Conservation (phyloP, 2,113 vertebrate species). For the Todiramphus chloris region DNA sequence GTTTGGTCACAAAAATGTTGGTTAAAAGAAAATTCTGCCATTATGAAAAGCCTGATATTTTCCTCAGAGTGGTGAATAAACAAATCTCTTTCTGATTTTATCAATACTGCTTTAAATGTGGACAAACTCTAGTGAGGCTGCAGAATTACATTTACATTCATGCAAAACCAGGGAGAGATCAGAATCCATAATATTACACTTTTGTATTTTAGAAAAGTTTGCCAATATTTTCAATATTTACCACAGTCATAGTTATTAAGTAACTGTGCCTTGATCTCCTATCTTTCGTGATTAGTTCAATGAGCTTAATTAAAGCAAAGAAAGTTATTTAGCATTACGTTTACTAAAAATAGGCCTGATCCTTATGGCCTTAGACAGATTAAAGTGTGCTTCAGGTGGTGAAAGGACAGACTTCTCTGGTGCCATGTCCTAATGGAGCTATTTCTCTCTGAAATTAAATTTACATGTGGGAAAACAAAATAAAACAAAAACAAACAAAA, state of each 20-base stretch:
- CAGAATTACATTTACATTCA: neutral
- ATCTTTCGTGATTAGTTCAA: neutral
- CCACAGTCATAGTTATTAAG: neutral
- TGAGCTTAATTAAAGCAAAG: slow-evolving; percentile 22
- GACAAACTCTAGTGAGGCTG: neutral
- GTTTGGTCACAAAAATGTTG: neutral
- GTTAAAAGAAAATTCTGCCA: neutral
- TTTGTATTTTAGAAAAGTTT: neutral
- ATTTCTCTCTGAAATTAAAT: neutral
- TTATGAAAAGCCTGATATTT: neutral
- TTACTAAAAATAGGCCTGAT: slow-evolving; percentile 32
- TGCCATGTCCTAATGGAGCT: neutral
- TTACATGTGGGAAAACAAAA: neutral
- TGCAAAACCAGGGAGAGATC: neutral
- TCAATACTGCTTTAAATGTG: neutral
- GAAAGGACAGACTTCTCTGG: neutral
- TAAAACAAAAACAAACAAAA: neutral
- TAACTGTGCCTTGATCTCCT: neutral
- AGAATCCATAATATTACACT: neutral
- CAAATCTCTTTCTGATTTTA: neutral
- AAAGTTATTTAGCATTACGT: slow-evolving; percentile 28
- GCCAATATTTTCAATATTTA: neutral
- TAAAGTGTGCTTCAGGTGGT: neutral
- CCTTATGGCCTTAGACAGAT: neutral
- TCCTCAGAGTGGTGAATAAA: neutral